A percentile compares a stretch with the other conserved stretches of the same genome.
These are phyloP conservation scores for Drosophila planitibia DNA, from an alignment of 2,888 invertebrate species.

Conservation along the genomic window DNA sequence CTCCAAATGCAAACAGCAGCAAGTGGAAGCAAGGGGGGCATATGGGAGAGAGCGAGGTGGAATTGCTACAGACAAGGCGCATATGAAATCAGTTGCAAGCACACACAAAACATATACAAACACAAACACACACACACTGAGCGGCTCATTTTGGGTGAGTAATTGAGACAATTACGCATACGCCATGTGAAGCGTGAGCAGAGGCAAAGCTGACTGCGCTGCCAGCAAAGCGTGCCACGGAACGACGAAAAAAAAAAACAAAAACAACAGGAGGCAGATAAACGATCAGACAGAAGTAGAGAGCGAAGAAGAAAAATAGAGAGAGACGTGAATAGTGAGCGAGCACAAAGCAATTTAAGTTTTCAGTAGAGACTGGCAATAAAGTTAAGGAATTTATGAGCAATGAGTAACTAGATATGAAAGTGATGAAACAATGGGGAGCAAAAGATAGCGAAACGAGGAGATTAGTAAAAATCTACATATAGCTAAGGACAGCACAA, in stretches of 20 bases:
- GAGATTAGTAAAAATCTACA: background rate
- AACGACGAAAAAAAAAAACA: background rate
- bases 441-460: background rate
- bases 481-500: no score
- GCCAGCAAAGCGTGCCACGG: constrained; percentile 43
- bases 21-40: constrained; percentile 3
- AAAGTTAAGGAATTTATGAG: constrained; percentile 8
- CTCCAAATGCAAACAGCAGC: constrained; percentile 67
- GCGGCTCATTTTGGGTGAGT: constrained; percentile 79
- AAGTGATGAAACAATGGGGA: background rate
- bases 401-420: background rate
- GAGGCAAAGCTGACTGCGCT: constrained; percentile 3
- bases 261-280: constrained; percentile 17
- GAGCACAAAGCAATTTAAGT: background rate
- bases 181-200: constrained; percentile 53
- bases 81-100: constrained; percentile 68
- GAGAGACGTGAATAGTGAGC: background rate
- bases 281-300: constrained; percentile 22
- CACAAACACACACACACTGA: constrained; percentile 41
- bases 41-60: background rate
- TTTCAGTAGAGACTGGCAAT: constrained; percentile 4
- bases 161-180: constrained; percentile 81
- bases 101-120: constrained; percentile 28
- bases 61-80: constrained; percentile 59
- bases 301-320: background rate